phyloP scores from a whole-genome alignment of 2,113 vertebrate genomes.

The Fulmarus glacialis region DNA sequence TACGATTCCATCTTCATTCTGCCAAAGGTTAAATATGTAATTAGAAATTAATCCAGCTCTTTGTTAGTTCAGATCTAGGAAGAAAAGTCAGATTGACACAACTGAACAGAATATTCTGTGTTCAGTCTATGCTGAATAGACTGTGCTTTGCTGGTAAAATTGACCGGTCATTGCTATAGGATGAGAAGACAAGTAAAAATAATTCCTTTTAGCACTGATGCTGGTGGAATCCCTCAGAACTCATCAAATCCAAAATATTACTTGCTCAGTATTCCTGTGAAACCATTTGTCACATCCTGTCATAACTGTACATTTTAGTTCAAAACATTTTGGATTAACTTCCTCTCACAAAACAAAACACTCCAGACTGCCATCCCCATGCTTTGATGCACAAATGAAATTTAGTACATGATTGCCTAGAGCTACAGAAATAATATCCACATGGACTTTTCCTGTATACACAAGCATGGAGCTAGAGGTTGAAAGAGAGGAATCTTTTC shows the following conservation, averaged over 20 bases:
- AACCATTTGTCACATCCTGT: background rate
- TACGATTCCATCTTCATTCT: background rate
- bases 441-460: background rate
- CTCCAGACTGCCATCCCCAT: background rate
- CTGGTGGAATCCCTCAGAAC: background rate
- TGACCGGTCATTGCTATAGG: background rate
- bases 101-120: background rate
- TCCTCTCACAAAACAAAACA: background rate
- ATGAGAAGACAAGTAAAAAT: background rate
- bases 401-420: background rate
- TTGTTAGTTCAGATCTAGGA: background rate
- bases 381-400: background rate
- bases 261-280: background rate
- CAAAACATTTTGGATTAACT: background rate
- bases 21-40: conserved; percentile 13
- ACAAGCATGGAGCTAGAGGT: background rate
- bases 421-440: background rate
- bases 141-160: background rate
- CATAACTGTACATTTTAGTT: background rate
- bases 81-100: background rate
- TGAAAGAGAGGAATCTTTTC: background rate
- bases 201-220: background rate
- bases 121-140: background rate
- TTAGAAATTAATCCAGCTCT: background rate
- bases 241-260: background rate